Base-by-base conservation (phyloP, 2,113 vertebrate species). In the Oncorhynchus mykiss region DNA sequence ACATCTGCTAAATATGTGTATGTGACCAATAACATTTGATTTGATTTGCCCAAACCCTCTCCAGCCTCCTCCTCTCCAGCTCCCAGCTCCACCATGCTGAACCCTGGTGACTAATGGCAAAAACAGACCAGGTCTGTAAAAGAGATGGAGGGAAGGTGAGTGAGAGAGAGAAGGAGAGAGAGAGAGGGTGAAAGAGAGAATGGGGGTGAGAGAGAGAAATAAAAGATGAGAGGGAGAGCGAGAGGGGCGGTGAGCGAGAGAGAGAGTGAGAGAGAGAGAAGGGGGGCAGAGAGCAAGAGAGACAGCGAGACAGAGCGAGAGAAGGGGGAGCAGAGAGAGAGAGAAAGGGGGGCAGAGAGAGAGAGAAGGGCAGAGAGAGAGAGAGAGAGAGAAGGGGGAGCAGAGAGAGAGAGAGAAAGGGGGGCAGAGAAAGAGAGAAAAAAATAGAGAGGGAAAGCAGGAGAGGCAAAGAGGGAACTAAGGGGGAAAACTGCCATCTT, bases 101-200 rank as follows among this genome's bases (percentile, higher is more conserved):
- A 78, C 81, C 75, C 84, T 64, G 78, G 14, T 27, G 78, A 83
- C 78, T 89, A 80, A 92, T 92, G 89, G 84, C 75, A 77, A 67
- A 80, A 92, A 86, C 91, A 90, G 88, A 91, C 82, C 74, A 25
- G 73, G 20, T 24, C 65, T 24, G n/a, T 74, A 29, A 66, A 27
- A 54, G 22, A 67, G 24, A 57, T 65, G 18, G 64, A 57, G 48
- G 49, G 29, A 20, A 45, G 4, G 70, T 72, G 39, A 27, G 69
- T 69, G 54, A 65, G 65, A 64, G 31, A 49, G 65, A 70, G 34
- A 14, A 1, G 20, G 65, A 70, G 54, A 69, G 65, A 70, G 48
- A 49, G 65, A 67, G 59, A 22, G 2, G 7, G 8, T 0, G 34
- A 39, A 6, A 39, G 8, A 39, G 34, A 8, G 34, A 39, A 49